Conservation (phyloP, 2,797 vertebrate genomes). For the Molossus alvarezi region DNA sequence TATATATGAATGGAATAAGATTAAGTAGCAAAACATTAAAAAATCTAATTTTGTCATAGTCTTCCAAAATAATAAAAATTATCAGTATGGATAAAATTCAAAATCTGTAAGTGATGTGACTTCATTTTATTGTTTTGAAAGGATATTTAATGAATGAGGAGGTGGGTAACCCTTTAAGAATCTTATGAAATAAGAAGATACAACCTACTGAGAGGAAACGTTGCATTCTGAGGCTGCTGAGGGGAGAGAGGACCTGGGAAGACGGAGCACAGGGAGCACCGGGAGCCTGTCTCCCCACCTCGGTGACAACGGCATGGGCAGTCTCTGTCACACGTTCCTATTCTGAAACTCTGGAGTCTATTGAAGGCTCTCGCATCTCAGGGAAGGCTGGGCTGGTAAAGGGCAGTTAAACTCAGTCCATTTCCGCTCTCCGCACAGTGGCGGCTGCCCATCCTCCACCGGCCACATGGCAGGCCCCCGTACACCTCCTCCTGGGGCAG, state of each 20-base stretch:
- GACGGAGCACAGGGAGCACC: background rate
- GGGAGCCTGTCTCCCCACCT: background rate
- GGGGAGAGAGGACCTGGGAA: background rate
- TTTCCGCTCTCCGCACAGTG: background rate
- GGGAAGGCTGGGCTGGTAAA: background rate
- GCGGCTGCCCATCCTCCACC: background rate
- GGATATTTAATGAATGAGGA: background rate
- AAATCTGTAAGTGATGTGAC: background rate
- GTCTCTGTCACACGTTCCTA: background rate
- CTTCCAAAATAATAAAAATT: conserved; percentile 1
- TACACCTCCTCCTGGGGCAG: background rate
- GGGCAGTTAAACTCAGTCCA: background rate
- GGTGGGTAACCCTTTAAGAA: background rate
- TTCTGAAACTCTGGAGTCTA: background rate
- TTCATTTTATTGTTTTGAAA: background rate
- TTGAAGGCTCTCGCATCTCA: background rate
- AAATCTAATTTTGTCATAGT: background rate
- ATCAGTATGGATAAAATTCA: background rate
- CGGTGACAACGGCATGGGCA: background rate
- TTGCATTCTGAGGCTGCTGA: background rate
- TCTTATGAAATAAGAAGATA: background rate
- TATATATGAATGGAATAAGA: background rate
- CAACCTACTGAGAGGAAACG: background rate
- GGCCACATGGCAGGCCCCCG: background rate
- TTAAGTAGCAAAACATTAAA: background rate